Evolutionary conservation across 2,797 vertebrate genomes (phyloP).

Genomic region (Helostoma temminkii): DNA sequence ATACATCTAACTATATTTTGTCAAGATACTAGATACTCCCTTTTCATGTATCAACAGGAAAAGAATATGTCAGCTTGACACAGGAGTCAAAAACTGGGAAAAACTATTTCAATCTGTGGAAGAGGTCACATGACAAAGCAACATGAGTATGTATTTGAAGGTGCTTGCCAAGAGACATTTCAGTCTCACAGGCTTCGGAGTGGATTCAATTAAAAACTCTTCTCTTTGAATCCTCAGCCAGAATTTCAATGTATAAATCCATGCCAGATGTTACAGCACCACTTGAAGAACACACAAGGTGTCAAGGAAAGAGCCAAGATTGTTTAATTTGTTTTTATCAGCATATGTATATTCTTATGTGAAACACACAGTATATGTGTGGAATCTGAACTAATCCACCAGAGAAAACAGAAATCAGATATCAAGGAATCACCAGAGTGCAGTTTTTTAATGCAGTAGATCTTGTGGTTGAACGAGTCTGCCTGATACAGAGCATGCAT

Average conservation of each 20-base stretch:
- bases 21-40: background rate
- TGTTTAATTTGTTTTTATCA: constrained; percentile 57
- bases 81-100: constrained; percentile 13
- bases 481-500: constrained; percentile 12
- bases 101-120: constrained; percentile 36
- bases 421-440: background rate
- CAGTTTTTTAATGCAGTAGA: background rate
- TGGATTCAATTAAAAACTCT: constrained; percentile 77
- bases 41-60: constrained; percentile 9
- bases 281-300: constrained; percentile 74
- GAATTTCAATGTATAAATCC: constrained; percentile 70
- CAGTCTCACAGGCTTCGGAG: constrained; percentile 71
- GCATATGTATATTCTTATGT: constrained; percentile 32
- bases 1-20: background rate
- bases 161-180: constrained; percentile 71
- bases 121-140: constrained; percentile 66
- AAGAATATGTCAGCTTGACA: constrained; percentile 24
- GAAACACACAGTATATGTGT: constrained; percentile 9
- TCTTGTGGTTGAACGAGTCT: constrained; percentile 10
- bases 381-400: constrained; percentile 19
- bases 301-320: constrained; percentile 55
- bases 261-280: constrained; percentile 74
- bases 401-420: constrained; percentile 10
- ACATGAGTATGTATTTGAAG: constrained; percentile 62
- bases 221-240: constrained; percentile 77